Conservation (phyloP, 2,797 vertebrate genomes). For the Sebastes baramenuke region DNA sequence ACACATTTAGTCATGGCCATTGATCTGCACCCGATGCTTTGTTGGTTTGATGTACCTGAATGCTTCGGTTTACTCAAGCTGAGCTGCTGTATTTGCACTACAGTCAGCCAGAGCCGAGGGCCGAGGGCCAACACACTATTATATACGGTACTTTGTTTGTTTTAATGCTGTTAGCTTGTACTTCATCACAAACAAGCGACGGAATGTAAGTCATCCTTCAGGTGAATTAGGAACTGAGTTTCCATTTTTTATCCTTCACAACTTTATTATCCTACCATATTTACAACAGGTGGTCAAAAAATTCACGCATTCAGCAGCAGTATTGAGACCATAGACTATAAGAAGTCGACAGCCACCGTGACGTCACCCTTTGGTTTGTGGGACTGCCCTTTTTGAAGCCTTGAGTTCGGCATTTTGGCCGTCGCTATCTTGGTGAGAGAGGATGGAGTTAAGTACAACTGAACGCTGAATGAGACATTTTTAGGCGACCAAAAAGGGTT, state of each 20-base stretch:
- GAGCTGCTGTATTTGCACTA: slow-evolving; percentile 8
- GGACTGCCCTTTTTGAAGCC: too few relatives aligned
- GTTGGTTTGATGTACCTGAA: slow-evolving; percentile 47
- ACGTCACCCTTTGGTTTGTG: too few relatives aligned
- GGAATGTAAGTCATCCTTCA: too few relatives aligned
- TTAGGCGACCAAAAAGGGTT: too few relatives aligned
- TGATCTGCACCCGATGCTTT: slow-evolving; percentile 46
- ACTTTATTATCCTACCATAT: not conserved
- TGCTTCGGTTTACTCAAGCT: slow-evolving; percentile 10
- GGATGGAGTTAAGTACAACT: fast-evolving
- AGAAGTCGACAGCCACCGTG: too few relatives aligned
- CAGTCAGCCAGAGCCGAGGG: not conserved
- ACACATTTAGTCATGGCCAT: slow-evolving; percentile 29
- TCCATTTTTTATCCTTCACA: too few relatives aligned
- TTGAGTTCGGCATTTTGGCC: too few relatives aligned
- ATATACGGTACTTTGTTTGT: not conserved
- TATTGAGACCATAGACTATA: too few relatives aligned
- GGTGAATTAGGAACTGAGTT: too few relatives aligned
- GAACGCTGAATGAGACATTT: too few relatives aligned
- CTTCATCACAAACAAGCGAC: not conserved
- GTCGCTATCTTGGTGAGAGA: too few relatives aligned
- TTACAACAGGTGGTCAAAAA: not conserved
- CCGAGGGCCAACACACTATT: not conserved
- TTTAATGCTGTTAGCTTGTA: not conserved
- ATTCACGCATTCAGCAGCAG: not conserved